Base-by-base conservation (phyloP, 2,888 invertebrate genomes). In the Lasiommata megera region DNA sequence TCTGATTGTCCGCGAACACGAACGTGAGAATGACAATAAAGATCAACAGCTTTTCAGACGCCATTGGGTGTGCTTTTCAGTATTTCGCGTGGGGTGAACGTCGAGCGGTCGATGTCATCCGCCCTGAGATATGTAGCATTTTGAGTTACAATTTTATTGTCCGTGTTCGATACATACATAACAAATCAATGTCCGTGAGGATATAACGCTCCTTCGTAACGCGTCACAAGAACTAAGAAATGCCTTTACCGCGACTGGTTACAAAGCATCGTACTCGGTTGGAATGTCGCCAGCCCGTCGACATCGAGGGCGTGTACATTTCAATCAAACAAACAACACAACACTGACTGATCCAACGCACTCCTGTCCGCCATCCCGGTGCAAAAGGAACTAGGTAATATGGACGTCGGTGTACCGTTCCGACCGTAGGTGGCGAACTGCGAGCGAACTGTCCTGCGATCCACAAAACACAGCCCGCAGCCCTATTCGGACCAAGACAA, bases 51-150 rank as follows among this genome's bases (percentile, higher is more conserved):
- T 74, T 80, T 38, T 73, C 73, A 61, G 83, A 65, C 88, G 88
- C 90, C 90, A 90, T 90, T 87, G 82, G 85, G 80, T 69, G 64
- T 66, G 61, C 66, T 65, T 67, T 72, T 84, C 71, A 82, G 77
- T 60, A 63, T 59, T 54, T 63, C 62, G 67, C 66, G 59, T 67
- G 68, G 67, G 62, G 66, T 68, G 71, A 76, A 72, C 67, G 62
- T 67, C 66, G 71, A 63, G 69, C 69, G 73, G 67, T 64, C 68
- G 71, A 66, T 58, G 60, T 67, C 65, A 56, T 58, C 58, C 56
- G 58, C 56, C 46, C 62, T 53, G 36, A 31, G 56, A 50, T 60
- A 58, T 68, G 68, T 73, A 69, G 70, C 80, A 80, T 84, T 74
- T 71, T 78, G 77, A 66, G 71, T 67, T 62, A 63, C 65, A 60